Evolutionary conservation across 2,113 vertebrate species (phyloP), one percentile per base, ranked within the genome.

Genomic region (Picathartes gymnocephalus): DNA sequence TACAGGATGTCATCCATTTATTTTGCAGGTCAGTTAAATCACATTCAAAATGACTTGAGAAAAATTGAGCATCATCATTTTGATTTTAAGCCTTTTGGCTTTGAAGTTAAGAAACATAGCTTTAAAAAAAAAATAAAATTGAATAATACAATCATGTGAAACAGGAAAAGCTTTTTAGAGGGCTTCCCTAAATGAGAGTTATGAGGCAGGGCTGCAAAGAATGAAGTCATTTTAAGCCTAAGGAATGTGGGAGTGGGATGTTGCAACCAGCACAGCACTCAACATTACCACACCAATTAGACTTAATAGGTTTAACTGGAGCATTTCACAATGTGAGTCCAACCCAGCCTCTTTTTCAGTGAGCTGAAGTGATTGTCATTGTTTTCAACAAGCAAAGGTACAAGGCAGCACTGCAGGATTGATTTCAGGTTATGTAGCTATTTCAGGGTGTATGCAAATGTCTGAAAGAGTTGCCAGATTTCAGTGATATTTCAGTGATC

Each of bases 221-320:
- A 28, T 28, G 20, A 71, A 69, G 45, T 62, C 17, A n/a, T 90
- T 92, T 92, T 44, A 80, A 79, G 68, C n/a, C 45, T 45, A n/a
- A 82, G 54, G 61, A 85, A 80, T 47, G 87, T 93, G 84, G 91
- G 91, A 92, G 88, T 54, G 78, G 54, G 82, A 66, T 88, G 84
- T 92, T 50, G 77, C 24, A 94, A 91, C 42, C 3, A 5, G 45
- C 28, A 13, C 31, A 85, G 65, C 57, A 20, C 15, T 72, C 57
- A 87, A 50, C 35, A 61, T 92, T 91, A 69, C 66, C 89, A 72
- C 37, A 65, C 47, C 1, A 5, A 73, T 95, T 91, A 83, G 25
- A 90, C 25, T 54, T 89, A 87, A 28, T 69, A 57, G 61, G 78
- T 84, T 81, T 85, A 91, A 92, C 84, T 48, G 39, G 65, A 82